Base-by-base conservation (phyloP, 2,113 vertebrate species). In the Ophiodon elongatus region DNA sequence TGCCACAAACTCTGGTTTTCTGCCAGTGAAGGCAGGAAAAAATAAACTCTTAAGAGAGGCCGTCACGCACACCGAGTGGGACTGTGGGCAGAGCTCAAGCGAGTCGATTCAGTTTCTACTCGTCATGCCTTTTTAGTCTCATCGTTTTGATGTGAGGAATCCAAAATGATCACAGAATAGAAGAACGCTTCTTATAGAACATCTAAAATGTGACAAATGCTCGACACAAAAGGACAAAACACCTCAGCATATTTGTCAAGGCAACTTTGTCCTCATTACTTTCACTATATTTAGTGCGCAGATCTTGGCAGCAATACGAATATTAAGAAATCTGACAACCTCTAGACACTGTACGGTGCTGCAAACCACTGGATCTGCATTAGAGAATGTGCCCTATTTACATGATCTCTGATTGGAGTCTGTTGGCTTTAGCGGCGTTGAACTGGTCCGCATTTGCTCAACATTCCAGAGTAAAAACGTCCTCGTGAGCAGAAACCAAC, bases 231-330 rank as follows among this genome's bases (percentile, higher is more conserved):
- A 21, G 31, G 4, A 63, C 25, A 33, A 47, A 52, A 29, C 21
- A 11, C 77, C 57, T 33, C 33, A 25, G 68, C 50, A 23, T 3
- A 17, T 47, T 17, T 31, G 29, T 60, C 52, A 67, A 73, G 79
- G 70, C 60, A 68, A 60, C 63, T 43, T 25, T 19, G 27, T 59
- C 76, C 19, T 69, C 64, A 31, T 31, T 31, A 39, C n/a, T 6
- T 13, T 39, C 33, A 27, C 45, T 37, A 31, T 3, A 2, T 31
- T 57, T 37, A 5, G 6, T 29, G 4, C 41, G 8, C 45, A 65
- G 47, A 56, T 19, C 21, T 14, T 73, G 27, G 50, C 62, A 80
- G 62, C 70, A 37, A 66, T 37, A 21, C 0, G 13, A 57, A 31
- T 31, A 43, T 56, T 23, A 14, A 39, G 33, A 71, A 25, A 11